Evolutionary conservation across 2,113 vertebrate species (phyloP).

Genomic region (Camelus bactrianus): DNA sequence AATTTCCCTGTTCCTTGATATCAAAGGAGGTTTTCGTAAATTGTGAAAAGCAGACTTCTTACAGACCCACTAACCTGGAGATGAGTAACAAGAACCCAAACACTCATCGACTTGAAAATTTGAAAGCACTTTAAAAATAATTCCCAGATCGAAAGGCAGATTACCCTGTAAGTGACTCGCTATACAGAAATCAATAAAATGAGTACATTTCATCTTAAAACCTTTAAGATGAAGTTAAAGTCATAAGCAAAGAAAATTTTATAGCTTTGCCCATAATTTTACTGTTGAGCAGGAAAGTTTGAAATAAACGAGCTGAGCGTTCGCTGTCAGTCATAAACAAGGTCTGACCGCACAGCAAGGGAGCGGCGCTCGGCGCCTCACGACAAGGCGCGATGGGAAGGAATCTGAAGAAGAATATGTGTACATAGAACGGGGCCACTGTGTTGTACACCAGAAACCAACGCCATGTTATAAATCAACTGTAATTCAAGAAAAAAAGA

Average conservation of each 20-base stretch:
- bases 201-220: background rate
- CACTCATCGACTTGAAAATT: background rate
- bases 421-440: too few species aligned
- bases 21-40: background rate
- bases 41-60: background rate
- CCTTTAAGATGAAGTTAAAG: background rate
- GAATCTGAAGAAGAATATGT: too few species aligned
- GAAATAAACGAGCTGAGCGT: background rate
- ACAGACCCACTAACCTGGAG: background rate
- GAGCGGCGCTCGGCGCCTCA: too few species aligned
- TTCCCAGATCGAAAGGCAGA: background rate
- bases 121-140: background rate
- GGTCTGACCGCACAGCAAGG: too few species aligned
- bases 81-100: background rate
- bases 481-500: too few species aligned
- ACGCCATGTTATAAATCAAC: too few species aligned
- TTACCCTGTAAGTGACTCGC: background rate
- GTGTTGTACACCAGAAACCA: too few species aligned
- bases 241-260: background rate
- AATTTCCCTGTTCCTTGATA: background rate
- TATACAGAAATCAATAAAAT: background rate
- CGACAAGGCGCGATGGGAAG: too few species aligned
- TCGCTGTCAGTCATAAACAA: background rate
- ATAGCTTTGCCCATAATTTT: background rate
- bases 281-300: background rate